These are phyloP conservation scores for Flexamia atlantica DNA, from an alignment of 2,888 invertebrate species.

Conservation along the genomic window DNA sequence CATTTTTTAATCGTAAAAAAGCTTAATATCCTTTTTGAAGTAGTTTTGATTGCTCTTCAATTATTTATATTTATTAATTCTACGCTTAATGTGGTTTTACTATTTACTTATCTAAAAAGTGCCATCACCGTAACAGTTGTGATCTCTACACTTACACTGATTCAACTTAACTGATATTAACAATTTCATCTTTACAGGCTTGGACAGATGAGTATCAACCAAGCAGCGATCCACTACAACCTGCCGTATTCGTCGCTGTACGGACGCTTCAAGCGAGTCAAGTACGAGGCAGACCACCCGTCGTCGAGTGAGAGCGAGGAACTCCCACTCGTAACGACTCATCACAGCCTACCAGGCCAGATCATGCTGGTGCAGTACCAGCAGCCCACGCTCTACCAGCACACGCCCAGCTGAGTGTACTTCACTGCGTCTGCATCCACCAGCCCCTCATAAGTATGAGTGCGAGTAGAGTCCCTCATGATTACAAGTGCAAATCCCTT, in stretches of 20 bases:
- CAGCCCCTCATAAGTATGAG: neutral
- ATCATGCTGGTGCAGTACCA: constrained; percentile 71
- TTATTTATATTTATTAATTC: no score
- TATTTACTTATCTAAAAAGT: no score
- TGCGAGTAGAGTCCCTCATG: no score
- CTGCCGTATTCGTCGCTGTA: constrained; percentile 94
- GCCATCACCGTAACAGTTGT: no score
- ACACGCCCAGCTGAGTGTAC: constrained; percentile 62
- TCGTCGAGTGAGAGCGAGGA: constrained; percentile 50
- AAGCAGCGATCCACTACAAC: constrained; percentile 95
- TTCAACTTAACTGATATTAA: no score
- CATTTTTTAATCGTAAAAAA: no score
- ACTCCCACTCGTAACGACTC: constrained; percentile 49
- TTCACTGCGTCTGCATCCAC: constrained; percentile 36
- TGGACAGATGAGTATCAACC: constrained; percentile 96
- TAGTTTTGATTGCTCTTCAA: no score
- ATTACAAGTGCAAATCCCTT: no score
- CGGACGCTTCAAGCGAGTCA: constrained; percentile 92
- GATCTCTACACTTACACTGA: no score
- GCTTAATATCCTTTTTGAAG: no score
- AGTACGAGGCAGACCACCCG: constrained; percentile 81
- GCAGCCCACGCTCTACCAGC: constrained; percentile 70
- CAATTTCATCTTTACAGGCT: constrained; percentile 77
- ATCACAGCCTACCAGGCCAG: constrained; percentile 63
- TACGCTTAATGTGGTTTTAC: no score